A percentile compares a stretch with the other conserved stretches of the same genome.
These are phyloP conservation scores for Anabacerthia variegaticeps DNA, from an alignment of 2,797 vertebrate species.

Conservation along the genomic window DNA sequence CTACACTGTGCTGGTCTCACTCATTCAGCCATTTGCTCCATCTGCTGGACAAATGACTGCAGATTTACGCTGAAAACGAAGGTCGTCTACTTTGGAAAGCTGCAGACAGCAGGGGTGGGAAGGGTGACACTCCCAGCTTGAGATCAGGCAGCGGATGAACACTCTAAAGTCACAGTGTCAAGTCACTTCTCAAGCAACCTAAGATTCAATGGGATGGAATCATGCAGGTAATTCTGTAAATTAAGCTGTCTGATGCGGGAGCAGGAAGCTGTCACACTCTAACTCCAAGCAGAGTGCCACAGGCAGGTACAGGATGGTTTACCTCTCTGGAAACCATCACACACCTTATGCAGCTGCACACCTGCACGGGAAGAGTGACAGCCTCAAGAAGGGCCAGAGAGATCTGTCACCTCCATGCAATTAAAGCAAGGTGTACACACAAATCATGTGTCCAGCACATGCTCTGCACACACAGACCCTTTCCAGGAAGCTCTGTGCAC, in stretches of 20 bases:
- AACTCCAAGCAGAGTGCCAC: not conserved
- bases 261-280: not conserved
- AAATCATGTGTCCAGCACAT: not conserved
- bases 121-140: not conserved
- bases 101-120: rapidly evolving
- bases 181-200: not conserved
- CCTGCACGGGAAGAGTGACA: not conserved
- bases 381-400: not conserved
- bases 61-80: not conserved
- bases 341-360: not conserved
- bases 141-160: not conserved
- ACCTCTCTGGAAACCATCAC: not conserved
- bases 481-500: not conserved
- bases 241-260: not conserved
- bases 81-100: not conserved
- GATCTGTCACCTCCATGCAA: not conserved
- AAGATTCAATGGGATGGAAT: not conserved
- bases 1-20: not conserved
- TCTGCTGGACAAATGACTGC: slow-evolving; percentile 44
- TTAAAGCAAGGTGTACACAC: not conserved
- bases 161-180: not conserved
- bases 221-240: not conserved
- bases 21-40: slow-evolving; percentile 58
- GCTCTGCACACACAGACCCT: rapidly evolving
- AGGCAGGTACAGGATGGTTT: not conserved